phyloP scores from a whole-genome alignment of 1,140 invertebrate genomes.

The Tetramorium parvispinum region DNA sequence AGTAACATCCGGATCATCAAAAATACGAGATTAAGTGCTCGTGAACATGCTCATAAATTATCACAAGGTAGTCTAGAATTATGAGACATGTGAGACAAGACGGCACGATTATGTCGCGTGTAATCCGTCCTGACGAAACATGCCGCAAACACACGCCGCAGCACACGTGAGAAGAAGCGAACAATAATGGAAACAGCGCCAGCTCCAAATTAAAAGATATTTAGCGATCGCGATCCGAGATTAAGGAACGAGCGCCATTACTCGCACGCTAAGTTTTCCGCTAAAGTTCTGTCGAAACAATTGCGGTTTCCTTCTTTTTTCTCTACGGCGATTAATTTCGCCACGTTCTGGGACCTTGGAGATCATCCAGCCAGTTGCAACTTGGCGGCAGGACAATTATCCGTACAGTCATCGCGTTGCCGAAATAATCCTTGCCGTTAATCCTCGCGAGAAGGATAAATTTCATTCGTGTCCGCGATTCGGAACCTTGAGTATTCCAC shows the following conservation, averaged over 20 bases:
- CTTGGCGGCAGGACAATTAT: constrained; percentile 24
- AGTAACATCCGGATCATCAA: not conserved
- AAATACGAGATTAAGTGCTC: constrained; percentile 27
- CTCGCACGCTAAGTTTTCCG: constrained; percentile 52
- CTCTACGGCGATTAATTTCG: constrained; percentile 40
- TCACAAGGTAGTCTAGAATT: constrained; percentile 26
- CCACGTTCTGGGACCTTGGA: constrained; percentile 14
- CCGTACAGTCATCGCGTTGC: constrained; percentile 38
- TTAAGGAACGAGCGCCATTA: constrained; percentile 39
- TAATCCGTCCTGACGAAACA: constrained; percentile 68
- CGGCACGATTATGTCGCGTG: constrained; percentile 29
- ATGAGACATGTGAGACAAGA: constrained; percentile 21
- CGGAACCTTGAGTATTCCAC: constrained; percentile 22
- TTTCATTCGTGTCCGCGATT: constrained; percentile 17
- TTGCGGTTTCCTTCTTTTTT: constrained; percentile 28
- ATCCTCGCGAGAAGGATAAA: constrained; percentile 7
- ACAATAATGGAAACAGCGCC: constrained; percentile 64
- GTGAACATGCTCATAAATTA: constrained; percentile 25
- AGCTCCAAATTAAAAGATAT: constrained; percentile 30
- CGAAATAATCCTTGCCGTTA: constrained; percentile 33
- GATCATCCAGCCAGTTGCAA: not conserved
- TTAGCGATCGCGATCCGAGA: constrained; percentile 52
- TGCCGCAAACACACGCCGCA: not conserved
- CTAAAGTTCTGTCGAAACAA: constrained; percentile 55
- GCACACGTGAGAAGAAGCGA: constrained; percentile 66